A percentile compares a stretch with the other conserved stretches of the same genome.
Evolutionary conservation across 2,113 vertebrate genomes (phyloP).

Genomic region (Hassar affinis): DNA sequence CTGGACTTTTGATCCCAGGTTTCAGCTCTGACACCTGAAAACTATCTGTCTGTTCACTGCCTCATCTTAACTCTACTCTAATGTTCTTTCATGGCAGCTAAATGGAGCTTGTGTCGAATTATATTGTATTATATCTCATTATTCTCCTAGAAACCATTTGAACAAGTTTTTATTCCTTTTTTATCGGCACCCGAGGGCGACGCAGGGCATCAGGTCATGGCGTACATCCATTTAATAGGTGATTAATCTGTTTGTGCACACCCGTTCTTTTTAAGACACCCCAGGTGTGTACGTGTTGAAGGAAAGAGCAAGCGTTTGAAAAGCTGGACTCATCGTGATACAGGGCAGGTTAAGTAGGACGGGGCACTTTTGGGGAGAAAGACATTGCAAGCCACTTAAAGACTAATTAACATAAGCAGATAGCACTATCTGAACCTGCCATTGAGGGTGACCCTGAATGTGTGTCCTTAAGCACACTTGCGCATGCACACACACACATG

Average conservation of each 20-base stretch:
- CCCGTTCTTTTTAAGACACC: conserved; percentile 24
- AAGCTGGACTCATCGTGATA: conserved; percentile 69
- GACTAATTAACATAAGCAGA: conserved; percentile 77
- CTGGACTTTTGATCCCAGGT: neutral
- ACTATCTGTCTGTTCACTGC: neutral
- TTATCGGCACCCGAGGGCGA: conserved; percentile 55
- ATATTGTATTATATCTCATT: conserved; percentile 40
- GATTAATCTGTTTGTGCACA: conserved; percentile 70
- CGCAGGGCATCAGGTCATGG: conserved; percentile 52
- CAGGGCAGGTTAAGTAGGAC: conserved; percentile 72
- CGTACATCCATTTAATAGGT: conserved; percentile 71
- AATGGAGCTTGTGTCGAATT: conserved; percentile 23
- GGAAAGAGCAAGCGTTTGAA: conserved; percentile 59
- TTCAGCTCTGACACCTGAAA: neutral
- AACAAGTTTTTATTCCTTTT: conserved; percentile 10
- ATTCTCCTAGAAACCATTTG: conserved; percentile 22
- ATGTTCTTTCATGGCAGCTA: neutral
- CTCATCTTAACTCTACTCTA: neutral
- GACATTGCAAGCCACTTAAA: conserved; percentile 70
- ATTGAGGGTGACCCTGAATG: conserved; percentile 73
- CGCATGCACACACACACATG: conserved; percentile 34
- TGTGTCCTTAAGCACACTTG: conserved; percentile 42
- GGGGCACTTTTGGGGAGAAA: conserved; percentile 60
- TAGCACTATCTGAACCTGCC: conserved; percentile 72
- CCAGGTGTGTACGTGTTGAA: conserved; percentile 37